These are phyloP conservation scores for Microhierax caerulescens DNA, from an alignment of 2,797 vertebrate genomes.

Conservation along the genomic window DNA sequence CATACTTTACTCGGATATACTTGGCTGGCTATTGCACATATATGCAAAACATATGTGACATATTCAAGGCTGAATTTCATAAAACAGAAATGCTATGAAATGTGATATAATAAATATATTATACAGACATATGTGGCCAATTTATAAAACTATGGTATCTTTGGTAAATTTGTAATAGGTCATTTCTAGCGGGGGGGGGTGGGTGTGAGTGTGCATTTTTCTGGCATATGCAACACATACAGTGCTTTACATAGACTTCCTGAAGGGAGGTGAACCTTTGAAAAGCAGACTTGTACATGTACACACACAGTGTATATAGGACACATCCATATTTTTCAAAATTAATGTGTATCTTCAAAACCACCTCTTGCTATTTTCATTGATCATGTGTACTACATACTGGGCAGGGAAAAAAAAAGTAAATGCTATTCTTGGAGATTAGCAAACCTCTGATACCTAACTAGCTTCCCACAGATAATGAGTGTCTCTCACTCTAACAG, in stretches of 20 bases:
- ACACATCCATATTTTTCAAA: neutral
- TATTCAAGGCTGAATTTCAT: constrained; percentile 64
- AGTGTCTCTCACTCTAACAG: neutral
- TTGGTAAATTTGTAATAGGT: constrained; percentile 57
- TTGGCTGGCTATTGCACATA: constrained; percentile 48
- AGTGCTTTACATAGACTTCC: neutral
- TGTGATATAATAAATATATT: constrained; percentile 67
- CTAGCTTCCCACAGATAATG: neutral
- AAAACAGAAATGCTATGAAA: constrained; percentile 62
- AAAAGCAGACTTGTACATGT: neutral
- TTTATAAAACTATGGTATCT: constrained; percentile 52
- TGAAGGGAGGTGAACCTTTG: neutral
- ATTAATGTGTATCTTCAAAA: neutral
- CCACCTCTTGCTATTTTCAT: neutral
- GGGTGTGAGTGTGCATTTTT: neutral
- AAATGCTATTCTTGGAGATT: neutral
- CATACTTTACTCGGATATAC: constrained; percentile 57
- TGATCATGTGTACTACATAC: neutral
- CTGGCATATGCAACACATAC: neutral
- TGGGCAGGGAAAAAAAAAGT: neutral
- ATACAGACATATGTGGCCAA: constrained; percentile 56
- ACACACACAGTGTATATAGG: neutral
- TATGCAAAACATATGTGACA: constrained; percentile 70
- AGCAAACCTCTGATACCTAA: neutral
- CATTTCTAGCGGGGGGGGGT: constrained; percentile 25